Evolutionary conservation across 2,113 vertebrate species (phyloP).

Genomic region (Phyllostomus hastatus): DNA sequence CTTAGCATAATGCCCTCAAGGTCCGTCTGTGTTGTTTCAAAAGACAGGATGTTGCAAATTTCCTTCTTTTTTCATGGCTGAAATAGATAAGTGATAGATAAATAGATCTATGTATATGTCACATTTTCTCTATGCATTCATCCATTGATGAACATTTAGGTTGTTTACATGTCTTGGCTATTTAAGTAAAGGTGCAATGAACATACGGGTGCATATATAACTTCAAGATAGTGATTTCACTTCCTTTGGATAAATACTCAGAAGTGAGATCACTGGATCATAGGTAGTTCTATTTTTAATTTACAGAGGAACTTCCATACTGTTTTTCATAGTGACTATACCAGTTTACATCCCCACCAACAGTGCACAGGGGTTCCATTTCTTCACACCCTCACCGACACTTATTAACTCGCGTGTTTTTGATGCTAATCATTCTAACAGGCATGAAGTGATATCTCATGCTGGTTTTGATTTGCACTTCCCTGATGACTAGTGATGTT

Average conservation of each 20-base stretch:
- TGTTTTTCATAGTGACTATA: neutral
- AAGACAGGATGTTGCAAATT: no score
- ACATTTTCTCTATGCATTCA: neutral
- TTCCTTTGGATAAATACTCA: no score
- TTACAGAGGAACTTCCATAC: neutral
- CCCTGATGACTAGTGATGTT: no score
- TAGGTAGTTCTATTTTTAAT: neutral
- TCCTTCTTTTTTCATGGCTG: neutral
- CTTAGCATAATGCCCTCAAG: neutral
- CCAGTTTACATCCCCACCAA: neutral
- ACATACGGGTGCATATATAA: neutral
- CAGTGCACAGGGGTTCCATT: no score
- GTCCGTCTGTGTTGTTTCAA: neutral
- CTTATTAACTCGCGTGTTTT: no score
- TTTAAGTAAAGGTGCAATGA: neutral
- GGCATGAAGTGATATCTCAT: no score
- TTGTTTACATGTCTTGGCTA: neutral
- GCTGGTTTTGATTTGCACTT: no score
- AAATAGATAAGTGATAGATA: neutral
- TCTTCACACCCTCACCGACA: no score
- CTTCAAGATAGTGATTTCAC: neutral
- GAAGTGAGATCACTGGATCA: no score
- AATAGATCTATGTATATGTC: neutral
- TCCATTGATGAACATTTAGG: neutral
- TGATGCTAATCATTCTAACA: no score